Conservation (phyloP, 2,113 vertebrate genomes). For the Tetrax tetrax region DNA sequence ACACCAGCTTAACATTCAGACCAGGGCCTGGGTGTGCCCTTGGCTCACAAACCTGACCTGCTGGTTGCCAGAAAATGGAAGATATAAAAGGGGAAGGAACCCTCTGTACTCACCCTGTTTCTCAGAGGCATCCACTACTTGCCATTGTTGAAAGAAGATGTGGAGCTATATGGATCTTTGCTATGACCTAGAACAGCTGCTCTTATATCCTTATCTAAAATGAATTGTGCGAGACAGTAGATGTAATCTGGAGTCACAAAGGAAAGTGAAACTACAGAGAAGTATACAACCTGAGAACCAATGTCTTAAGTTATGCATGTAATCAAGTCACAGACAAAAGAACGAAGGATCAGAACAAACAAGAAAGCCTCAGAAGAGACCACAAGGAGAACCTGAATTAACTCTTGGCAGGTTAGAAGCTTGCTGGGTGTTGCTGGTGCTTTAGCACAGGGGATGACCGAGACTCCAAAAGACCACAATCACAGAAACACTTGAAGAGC, state of each 20-base stretch:
- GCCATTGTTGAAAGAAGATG: neutral
- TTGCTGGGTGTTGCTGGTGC: neutral
- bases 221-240: neutral
- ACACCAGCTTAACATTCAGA: neutral
- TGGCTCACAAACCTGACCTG: neutral
- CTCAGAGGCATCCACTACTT: neutral
- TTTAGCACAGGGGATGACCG: neutral
- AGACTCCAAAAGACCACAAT: neutral
- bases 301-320: neutral
- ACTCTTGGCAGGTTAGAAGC: neutral
- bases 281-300: neutral
- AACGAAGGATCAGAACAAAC: neutral
- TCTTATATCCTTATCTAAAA: neutral
- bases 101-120: conserved; percentile 16
- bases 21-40: conserved; percentile 8
- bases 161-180: neutral
- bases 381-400: neutral
- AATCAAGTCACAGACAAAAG: neutral
- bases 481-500: neutral
- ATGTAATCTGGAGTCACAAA: conserved; percentile 8
- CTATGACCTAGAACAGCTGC: neutral
- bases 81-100: conserved; percentile 2
- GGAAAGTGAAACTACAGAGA: conserved; percentile 43
- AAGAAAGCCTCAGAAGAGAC: neutral
- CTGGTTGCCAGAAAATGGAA: neutral